Percentiles rank a stretch among this genome's conserved stretches.
These are phyloP conservation scores for Stegophylla sp. DNA, from an alignment of 2,888 invertebrate genomes.

Conservation along the genomic window DNA sequence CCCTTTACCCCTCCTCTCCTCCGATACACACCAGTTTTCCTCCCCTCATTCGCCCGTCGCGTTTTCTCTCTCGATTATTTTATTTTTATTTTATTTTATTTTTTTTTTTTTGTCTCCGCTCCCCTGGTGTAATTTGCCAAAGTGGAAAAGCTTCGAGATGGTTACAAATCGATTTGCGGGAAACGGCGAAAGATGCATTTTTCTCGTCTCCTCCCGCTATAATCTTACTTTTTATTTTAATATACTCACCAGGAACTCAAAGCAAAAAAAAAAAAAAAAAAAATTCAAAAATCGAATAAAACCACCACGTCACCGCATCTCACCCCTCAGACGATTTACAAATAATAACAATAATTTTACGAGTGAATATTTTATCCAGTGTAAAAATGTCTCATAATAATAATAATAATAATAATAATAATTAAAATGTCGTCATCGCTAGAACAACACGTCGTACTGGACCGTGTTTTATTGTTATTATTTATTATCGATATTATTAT, in stretches of 20 bases:
- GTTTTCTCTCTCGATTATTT: not conserved
- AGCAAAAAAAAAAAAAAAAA: not conserved
- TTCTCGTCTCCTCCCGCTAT: slow-evolving; percentile 6
- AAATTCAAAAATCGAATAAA: not conserved
- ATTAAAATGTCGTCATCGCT: not conserved
- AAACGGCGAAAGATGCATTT: slow-evolving; percentile 43
- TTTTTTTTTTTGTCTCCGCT: not conserved
- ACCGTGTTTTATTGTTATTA: not conserved
- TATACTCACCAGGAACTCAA: not conserved
- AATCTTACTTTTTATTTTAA: slow-evolving; percentile 18
- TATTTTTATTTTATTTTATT: not conserved
- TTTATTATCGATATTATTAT: not conserved
- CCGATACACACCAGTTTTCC: too few species aligned
- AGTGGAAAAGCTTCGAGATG: slow-evolving; percentile 48
- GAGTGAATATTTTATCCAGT: too few species aligned
- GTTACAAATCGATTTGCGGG: slow-evolving; percentile 46
- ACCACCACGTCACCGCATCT: not conserved
- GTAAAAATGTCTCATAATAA: slow-evolving; percentile 17
- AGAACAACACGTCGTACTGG: not conserved
- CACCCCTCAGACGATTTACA: not conserved
- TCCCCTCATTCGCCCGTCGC: not conserved
- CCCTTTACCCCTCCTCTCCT: not conserved
- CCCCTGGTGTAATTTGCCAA: slow-evolving; percentile 54
- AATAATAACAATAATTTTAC: not conserved
- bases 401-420: not conserved